These are phyloP conservation scores for Drosophila tristis DNA, from an alignment of 1,140 invertebrate species.

Conservation along the genomic window DNA sequence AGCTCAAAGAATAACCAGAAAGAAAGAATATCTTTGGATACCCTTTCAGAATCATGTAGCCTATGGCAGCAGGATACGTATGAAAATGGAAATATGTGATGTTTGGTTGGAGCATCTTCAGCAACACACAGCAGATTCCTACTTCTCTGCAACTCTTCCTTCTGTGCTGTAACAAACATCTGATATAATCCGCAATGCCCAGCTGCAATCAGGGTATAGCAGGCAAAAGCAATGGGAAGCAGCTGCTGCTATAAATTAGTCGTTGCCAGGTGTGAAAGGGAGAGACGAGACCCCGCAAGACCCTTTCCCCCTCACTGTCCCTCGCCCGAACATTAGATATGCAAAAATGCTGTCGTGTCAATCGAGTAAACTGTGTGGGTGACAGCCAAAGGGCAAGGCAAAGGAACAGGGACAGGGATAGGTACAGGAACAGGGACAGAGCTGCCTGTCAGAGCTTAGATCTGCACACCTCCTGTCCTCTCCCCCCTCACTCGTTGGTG, in stretches of 20 bases:
- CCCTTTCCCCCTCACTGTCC: neutral
- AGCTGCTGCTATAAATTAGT: slow-evolving; percentile 48
- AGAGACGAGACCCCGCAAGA: too few species aligned
- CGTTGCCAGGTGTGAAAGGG: slow-evolving; percentile 43
- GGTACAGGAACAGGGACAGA: too few species aligned
- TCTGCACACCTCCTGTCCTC: slow-evolving; percentile 25
- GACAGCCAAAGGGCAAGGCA: slow-evolving; percentile 7
- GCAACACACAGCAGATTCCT: too few species aligned
- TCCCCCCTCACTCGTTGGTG: slow-evolving; percentile 1
- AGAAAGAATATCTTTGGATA: slow-evolving; percentile 22
- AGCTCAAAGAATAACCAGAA: neutral
- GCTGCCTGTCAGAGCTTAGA: slow-evolving; percentile 25
- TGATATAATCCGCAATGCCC: too few species aligned
- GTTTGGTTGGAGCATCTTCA: too few species aligned
- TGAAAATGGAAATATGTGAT: too few species aligned
- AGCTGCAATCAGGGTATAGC: too few species aligned
- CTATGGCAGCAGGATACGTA: too few species aligned
- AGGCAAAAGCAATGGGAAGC: slow-evolving; percentile 28
- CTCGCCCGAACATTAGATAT: slow-evolving; percentile 53
- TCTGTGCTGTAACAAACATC: too few species aligned
- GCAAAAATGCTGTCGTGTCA: slow-evolving; percentile 74
- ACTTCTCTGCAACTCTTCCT: too few species aligned
- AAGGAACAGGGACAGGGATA: too few species aligned
- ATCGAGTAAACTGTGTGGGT: slow-evolving; percentile 62
- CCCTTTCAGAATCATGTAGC: too few species aligned